Evolutionary conservation across 2,888 invertebrate genomes (phyloP).

Genomic region (Apodemia mormo): DNA sequence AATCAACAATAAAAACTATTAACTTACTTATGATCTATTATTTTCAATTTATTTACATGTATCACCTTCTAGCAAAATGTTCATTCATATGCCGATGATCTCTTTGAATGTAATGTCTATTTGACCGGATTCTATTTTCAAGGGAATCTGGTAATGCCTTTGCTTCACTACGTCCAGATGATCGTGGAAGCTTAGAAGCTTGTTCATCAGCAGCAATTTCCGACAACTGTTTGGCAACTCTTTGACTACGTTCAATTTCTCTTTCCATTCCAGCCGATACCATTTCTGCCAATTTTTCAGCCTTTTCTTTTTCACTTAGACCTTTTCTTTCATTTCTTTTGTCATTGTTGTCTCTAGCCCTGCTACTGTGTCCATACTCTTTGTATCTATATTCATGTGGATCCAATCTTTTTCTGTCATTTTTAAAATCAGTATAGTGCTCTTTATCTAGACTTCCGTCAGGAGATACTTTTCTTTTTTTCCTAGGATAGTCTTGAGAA

Average conservation of each 20-base stretch:
- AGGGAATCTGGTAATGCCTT: slow-evolving; percentile 86
- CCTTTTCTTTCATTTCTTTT: slow-evolving; percentile 37
- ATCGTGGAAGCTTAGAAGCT: slow-evolving; percentile 83
- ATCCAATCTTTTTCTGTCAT: slow-evolving; percentile 2
- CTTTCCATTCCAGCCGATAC: slow-evolving; percentile 88
- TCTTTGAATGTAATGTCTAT: slow-evolving; percentile 94
- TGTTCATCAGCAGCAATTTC: slow-evolving; percentile 70
- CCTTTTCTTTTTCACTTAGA: slow-evolving; percentile 76
- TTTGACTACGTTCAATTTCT: slow-evolving; percentile 84
- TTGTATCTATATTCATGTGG: slow-evolving; percentile 10
- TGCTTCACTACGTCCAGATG: slow-evolving; percentile 73
- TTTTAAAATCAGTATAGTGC: neutral
- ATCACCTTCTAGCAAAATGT: slow-evolving; percentile 88
- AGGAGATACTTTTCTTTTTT: slow-evolving; percentile 33
- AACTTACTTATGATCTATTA: slow-evolving; percentile 17
- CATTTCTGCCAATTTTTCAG: slow-evolving; percentile 87
- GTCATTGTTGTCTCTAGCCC: slow-evolving; percentile 38
- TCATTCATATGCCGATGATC: slow-evolving; percentile 90
- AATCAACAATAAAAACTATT: slow-evolving; percentile 21
- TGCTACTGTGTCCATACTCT: slow-evolving; percentile 40
- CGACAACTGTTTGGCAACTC: slow-evolving; percentile 84
- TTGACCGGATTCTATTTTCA: slow-evolving; percentile 92
- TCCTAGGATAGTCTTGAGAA: slow-evolving; percentile 35
- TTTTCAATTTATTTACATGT: neutral
- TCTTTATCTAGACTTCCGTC: slow-evolving; percentile 21